Percentiles rank a stretch among this genome's conserved stretches.
Conservation (phyloP, 2,113 vertebrate genomes). For the Petrocephalus microphthalmus region DNA sequence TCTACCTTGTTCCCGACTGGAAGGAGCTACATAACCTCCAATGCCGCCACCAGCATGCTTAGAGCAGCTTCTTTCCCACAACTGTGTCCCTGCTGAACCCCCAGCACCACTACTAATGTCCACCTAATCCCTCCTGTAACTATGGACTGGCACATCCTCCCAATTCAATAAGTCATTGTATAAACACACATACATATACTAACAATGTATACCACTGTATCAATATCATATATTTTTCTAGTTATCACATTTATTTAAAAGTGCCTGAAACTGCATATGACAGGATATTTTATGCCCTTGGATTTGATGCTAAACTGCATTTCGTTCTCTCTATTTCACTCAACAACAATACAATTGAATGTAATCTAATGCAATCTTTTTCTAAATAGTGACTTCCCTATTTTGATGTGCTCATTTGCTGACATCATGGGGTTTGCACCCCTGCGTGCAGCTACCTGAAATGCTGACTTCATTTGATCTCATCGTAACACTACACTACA, state of each 20-base stretch:
- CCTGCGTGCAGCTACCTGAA: background rate
- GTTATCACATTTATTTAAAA: background rate
- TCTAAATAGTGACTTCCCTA: background rate
- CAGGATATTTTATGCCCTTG: background rate
- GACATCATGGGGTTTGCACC: background rate
- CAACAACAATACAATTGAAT: background rate
- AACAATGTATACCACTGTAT: background rate
- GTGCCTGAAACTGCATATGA: background rate
- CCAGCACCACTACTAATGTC: background rate
- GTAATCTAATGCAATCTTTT: background rate
- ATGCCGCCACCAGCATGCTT: background rate
- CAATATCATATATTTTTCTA: background rate
- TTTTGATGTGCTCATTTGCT: background rate
- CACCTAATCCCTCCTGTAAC: background rate
- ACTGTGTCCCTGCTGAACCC: background rate
- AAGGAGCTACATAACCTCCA: background rate
- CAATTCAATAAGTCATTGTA: too few relatives aligned
- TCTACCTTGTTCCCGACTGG: background rate
- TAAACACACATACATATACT: background rate
- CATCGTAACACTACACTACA: background rate
- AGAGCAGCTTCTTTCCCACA: background rate
- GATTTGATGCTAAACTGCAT: background rate
- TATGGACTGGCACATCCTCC: background rate
- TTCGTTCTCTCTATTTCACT: background rate
- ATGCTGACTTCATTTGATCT: slow-evolving; percentile 9